Base-by-base conservation (phyloP, 2,797 vertebrate species). In the Anableps anableps region DNA sequence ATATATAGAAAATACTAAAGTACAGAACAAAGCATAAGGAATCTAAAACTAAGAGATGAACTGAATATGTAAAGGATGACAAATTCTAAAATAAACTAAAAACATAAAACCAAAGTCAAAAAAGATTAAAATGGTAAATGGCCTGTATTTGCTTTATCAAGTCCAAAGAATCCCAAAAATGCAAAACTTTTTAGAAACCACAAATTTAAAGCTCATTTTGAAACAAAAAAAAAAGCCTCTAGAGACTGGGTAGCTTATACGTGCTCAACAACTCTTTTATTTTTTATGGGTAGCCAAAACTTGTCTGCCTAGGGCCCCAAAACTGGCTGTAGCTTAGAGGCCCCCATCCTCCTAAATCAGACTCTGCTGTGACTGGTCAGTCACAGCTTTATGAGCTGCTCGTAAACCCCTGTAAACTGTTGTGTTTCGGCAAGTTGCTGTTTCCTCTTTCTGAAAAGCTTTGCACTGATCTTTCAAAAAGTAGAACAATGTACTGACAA, bases 391-490 rank as follows among this genome's bases (percentile, higher is more conserved):
- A n/a, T 21, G 21, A 70, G 38, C 66, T n/a, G 66, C 34, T 77
- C 26, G 10, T 9, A 31, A 38, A 45, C 10, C 14, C 53, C 68
- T 48, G 34, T 73, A 64, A 51, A 55, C 66, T 53, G 1, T 38
- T 31, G 21, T 23, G 11, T 66, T 74, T 38, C n/a, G 50, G 17
- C n/a, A 5, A 29, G 58, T 9, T 64, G 66, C 38, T 70, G n/a
- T 48, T 60, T 47, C 17, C 38, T 45, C 8, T 72, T 31, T 85
- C 19, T 62, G 31, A 58, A 9, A 16, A 73, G 66, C 21, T 41
- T 50, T 31, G 80, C 77, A 80, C 23, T n/a, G 17, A 58, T 81
- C 26, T 38, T 38, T 50, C 55, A 16, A 60, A 31, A 75, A 77
- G 0, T 11, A 36, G 6, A 50, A 9, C 43, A 31, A 47, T 53